Percentiles rank a stretch among this genome's conserved stretches.
phyloP scores from a whole-genome alignment of 1,140 invertebrate species.

The Dendroctonus ponderosae region DNA sequence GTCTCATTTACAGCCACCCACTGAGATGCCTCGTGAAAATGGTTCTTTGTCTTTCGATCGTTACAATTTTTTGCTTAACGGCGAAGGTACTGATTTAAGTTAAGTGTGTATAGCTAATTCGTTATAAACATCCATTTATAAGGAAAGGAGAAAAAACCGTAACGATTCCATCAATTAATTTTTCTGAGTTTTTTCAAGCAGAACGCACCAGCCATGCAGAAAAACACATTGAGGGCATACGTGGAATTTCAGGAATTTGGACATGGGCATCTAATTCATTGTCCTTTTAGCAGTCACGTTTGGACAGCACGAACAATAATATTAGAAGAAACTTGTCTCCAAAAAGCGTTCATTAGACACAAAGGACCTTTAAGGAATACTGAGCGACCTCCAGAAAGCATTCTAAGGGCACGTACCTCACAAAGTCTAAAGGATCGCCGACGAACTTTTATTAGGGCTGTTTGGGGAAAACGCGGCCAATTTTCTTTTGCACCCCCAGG shows the following conservation, averaged over 20 bases:
- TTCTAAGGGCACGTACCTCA: slow-evolving; percentile 11
- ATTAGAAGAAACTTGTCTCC: neutral
- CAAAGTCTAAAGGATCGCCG: slow-evolving; percentile 12
- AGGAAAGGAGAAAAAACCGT: too few relatives aligned
- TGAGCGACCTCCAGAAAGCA: neutral
- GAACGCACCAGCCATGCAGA: too few relatives aligned
- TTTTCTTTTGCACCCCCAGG: neutral
- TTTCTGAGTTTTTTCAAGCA: too few relatives aligned
- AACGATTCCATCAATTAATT: too few relatives aligned
- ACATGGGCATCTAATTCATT: too few relatives aligned
- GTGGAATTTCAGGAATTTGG: too few relatives aligned
- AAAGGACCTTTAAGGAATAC: slow-evolving; percentile 15
- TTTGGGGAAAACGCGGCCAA: slow-evolving; percentile 13
- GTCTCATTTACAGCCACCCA: slow-evolving; percentile 31
- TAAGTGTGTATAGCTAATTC: neutral
- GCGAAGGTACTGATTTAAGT: slow-evolving; percentile 1
- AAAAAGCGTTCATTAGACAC: slow-evolving; percentile 9
- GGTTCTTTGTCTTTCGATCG: slow-evolving; percentile 29
- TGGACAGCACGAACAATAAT: neutral
- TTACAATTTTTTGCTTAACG: neutral
- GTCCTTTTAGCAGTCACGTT: slow-evolving; percentile 2
- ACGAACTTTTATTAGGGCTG: slow-evolving; percentile 15
- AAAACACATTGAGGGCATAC: too few relatives aligned
- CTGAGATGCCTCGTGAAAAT: slow-evolving; percentile 21
- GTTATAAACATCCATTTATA: too few relatives aligned